Conservation (phyloP, 2,113 vertebrate species). For the Eretmochelys imbricata region DNA sequence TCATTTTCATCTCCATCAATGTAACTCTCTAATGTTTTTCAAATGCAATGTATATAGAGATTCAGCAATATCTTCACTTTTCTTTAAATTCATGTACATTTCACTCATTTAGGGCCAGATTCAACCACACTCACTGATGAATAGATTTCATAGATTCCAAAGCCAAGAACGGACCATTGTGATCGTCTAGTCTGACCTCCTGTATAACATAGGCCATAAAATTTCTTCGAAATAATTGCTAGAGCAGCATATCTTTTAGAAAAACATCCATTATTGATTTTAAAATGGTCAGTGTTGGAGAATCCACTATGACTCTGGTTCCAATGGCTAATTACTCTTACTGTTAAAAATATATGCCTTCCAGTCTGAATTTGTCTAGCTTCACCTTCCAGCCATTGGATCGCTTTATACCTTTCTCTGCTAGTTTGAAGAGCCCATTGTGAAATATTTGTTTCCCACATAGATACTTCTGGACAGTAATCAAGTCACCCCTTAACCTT, state of each 20-base stretch:
- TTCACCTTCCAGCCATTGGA: neutral
- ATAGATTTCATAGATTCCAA: neutral
- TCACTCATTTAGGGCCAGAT: neutral
- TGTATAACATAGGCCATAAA: neutral
- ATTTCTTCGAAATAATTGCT: neutral
- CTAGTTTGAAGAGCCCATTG: neutral
- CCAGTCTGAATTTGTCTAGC: neutral
- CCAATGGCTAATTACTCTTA: neutral
- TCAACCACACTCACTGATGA: neutral
- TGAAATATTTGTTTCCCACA: neutral
- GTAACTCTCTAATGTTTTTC: slow-evolving; percentile 2
- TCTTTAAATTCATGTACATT: neutral
- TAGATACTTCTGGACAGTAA: neutral
- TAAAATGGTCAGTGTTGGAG: neutral
- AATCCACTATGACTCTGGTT: neutral
- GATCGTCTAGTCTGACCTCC: neutral
- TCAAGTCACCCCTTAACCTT: neutral
- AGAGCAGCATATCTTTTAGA: neutral
- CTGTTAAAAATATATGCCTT: neutral
- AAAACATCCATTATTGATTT: neutral
- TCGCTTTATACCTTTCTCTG: neutral
- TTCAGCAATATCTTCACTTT: neutral
- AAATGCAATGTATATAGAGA: neutral
- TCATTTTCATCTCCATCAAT: slow-evolving; percentile 36
- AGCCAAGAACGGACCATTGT: neutral